These are phyloP conservation scores for Melanotaenia maccullochi DNA, from an alignment of 2,797 vertebrate genomes.

Conservation along the genomic window DNA sequence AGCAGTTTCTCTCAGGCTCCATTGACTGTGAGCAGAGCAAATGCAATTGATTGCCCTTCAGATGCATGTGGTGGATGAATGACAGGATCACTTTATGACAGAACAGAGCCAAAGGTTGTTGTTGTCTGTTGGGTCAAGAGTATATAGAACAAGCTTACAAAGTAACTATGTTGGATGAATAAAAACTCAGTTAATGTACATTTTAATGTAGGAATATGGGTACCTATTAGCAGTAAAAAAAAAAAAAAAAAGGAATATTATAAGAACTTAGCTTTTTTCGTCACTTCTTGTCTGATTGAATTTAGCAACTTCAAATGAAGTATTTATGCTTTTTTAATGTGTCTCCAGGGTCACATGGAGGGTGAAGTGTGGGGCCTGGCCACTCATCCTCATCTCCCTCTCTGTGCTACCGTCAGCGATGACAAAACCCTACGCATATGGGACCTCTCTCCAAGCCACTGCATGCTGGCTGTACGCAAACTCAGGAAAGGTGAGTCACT, in stretches of 20 bases:
- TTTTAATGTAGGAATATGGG: neutral
- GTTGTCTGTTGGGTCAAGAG: neutral
- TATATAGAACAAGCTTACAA: conserved; percentile 10
- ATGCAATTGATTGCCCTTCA: conserved; percentile 60
- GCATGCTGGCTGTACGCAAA: conserved; percentile 99
- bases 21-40: conserved; percentile 36
- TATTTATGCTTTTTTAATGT: conserved; percentile 22
- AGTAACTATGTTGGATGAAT: conserved; percentile 1
- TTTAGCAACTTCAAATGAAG: conserved; percentile 1
- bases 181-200: neutral
- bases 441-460: conserved; percentile 99
- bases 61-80: conserved; percentile 24
- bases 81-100: conserved; percentile 18
- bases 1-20: conserved; percentile 31
- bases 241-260: neutral
- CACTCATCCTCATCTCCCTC: conserved; percentile 96
- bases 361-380: conserved; percentile 98
- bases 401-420: conserved; percentile 98
- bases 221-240: neutral
- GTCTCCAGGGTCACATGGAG: conserved; percentile 96
- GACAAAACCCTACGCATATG: conserved; percentile 99
- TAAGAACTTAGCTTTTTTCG: neutral
- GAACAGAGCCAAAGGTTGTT: conserved; percentile 15
- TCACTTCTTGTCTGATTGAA: neutral
- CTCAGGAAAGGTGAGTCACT: conserved; percentile 93